A percentile compares a stretch with the other conserved stretches of the same genome.
phyloP scores from a whole-genome alignment of 2,113 vertebrate genomes.

The Verasper variegatus region DNA sequence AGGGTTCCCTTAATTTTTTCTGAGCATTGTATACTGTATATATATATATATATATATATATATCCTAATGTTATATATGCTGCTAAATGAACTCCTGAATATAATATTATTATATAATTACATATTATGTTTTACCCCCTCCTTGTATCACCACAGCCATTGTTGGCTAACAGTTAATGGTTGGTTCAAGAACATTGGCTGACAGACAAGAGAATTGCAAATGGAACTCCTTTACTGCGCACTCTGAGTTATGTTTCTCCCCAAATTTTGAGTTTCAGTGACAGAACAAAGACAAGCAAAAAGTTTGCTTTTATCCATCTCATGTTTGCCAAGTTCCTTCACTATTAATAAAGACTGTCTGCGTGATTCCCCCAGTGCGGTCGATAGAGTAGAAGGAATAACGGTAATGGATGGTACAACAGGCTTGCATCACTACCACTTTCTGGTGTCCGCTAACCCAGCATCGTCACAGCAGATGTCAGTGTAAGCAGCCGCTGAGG shows the following conservation, averaged over 20 bases:
- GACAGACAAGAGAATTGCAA: neutral
- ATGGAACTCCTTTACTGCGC: neutral
- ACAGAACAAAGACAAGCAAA: neutral
- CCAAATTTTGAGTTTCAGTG: neutral
- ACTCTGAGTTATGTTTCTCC: neutral
- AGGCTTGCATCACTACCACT: conserved; percentile 25
- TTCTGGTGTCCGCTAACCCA: conserved; percentile 32
- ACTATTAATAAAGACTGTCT: conserved; percentile 3
- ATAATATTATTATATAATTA: too few relatives aligned
- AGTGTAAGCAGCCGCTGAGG: conserved; percentile 36
- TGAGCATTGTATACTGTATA: too few relatives aligned
- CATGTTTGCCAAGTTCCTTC: neutral
- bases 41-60: too few relatives aligned
- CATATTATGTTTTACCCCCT: too few relatives aligned
- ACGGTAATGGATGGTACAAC: conserved; percentile 41
- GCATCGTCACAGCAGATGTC: conserved; percentile 55
- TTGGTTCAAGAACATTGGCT: neutral
- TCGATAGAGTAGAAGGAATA: neutral
- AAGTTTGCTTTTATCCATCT: conserved; percentile 11
- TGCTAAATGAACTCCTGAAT: too few relatives aligned
- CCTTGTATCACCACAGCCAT: too few relatives aligned
- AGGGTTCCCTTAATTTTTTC: too few relatives aligned
- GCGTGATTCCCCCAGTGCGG: neutral
- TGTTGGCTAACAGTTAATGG: too few relatives aligned
- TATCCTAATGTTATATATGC: too few relatives aligned